Percentiles rank a stretch among this genome's conserved stretches.
These are phyloP conservation scores for Eilema caniola DNA, from an alignment of 2,888 invertebrate species.

Conservation along the genomic window DNA sequence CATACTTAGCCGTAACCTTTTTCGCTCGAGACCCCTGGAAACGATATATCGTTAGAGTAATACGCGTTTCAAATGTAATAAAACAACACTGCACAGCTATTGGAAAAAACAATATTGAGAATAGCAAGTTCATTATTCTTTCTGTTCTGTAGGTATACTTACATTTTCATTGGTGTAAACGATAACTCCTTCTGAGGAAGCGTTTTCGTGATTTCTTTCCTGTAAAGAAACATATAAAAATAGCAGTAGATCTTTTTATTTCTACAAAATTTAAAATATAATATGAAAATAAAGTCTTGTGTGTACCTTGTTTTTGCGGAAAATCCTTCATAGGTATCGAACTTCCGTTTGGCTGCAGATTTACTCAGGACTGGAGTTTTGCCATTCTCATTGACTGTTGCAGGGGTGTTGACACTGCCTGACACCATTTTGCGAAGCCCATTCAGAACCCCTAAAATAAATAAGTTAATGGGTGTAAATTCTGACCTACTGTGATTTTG, in stretches of 20 bases:
- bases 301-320: constrained; percentile 90
- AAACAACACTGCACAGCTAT: not conserved
- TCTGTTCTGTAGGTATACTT: constrained; percentile 64
- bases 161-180: constrained; percentile 88
- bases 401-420: constrained; percentile 86
- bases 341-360: constrained; percentile 89
- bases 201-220: constrained; percentile 88
- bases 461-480: constrained; percentile 10
- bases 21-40: constrained; percentile 80
- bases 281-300: not conserved
- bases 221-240: constrained; percentile 67
- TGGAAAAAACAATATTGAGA: not conserved
- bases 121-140: not conserved
- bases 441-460: constrained; percentile 89
- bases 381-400: constrained; percentile 74
- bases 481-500: too few relatives aligned
- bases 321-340: constrained; percentile 85
- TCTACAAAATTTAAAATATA: not conserved
- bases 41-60: constrained; percentile 13
- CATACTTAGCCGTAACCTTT: constrained; percentile 78
- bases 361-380: constrained; percentile 88
- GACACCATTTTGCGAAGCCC: constrained; percentile 93
- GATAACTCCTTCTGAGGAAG: constrained; percentile 88
- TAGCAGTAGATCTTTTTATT: not conserved
- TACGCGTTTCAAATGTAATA: not conserved